These are phyloP conservation scores for Anoplopoma fimbria DNA, from an alignment of 2,113 vertebrate species.

Conservation along the genomic window DNA sequence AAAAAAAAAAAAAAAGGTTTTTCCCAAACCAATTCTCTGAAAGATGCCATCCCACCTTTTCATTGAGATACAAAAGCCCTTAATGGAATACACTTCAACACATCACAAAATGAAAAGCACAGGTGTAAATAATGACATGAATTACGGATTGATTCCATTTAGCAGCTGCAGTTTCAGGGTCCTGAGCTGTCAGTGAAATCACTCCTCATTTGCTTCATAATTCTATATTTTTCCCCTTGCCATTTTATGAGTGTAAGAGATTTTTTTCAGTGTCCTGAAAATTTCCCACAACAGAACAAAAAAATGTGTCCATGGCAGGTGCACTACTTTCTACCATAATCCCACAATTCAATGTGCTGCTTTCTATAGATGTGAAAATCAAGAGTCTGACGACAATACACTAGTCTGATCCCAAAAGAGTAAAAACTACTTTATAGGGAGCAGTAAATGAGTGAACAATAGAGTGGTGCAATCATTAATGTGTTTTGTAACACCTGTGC, in stretches of 20 bases:
- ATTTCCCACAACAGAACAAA: too few relatives aligned
- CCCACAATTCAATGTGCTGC: not conserved
- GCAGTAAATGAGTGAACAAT: not conserved
- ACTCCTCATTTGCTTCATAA: not conserved
- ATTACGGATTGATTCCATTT: not conserved
- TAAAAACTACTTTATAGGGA: not conserved
- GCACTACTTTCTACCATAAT: not conserved
- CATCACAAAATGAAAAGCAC: not conserved
- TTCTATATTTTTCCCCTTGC: not conserved
- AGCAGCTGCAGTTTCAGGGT: not conserved
- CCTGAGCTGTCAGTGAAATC: not conserved
- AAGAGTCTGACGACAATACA: not conserved
- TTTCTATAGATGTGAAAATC: not conserved
- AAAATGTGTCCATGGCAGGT: not conserved
- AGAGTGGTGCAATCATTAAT: not conserved
- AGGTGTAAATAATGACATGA: not conserved
- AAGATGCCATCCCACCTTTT: not conserved
- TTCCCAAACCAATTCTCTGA: not conserved
- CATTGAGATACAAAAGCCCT: not conserved
- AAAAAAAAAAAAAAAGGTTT: not conserved
- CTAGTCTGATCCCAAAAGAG: not conserved
- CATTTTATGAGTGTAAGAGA: not conserved
- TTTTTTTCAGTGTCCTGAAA: not conserved
- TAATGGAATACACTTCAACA: not conserved
- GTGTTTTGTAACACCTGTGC: not conserved